A percentile compares a stretch with the other conserved stretches of the same genome.
These are phyloP conservation scores for Merodon equestris DNA, from an alignment of 2,888 invertebrate genomes.

Conservation along the genomic window DNA sequence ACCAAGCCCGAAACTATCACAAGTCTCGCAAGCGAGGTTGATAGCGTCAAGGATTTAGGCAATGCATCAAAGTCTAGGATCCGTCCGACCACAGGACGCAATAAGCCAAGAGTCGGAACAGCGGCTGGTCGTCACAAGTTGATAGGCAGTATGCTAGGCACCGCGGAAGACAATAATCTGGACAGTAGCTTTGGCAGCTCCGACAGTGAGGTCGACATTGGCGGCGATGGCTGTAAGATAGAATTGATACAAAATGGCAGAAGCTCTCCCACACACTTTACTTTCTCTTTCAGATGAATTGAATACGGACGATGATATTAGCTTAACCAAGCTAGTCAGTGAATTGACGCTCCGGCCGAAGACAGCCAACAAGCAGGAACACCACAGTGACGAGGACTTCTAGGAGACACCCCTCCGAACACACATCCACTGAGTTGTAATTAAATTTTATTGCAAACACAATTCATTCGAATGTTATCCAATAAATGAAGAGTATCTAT, in stretches of 20 bases:
- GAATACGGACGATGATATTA: slow-evolving; percentile 77
- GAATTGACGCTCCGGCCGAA: slow-evolving; percentile 75
- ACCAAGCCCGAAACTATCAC: slow-evolving; percentile 19
- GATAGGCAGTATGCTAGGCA: slow-evolving; percentile 68
- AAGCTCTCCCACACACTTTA: neutral
- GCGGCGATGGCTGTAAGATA: slow-evolving; percentile 48
- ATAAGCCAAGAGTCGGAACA: slow-evolving; percentile 69
- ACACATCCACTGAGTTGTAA: slow-evolving; percentile 29
- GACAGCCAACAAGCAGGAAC: slow-evolving; percentile 76
- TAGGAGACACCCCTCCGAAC: slow-evolving; percentile 58
- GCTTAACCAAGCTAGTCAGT: slow-evolving; percentile 77
- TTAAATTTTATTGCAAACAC: slow-evolving; percentile 51
- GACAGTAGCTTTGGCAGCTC: slow-evolving; percentile 78
- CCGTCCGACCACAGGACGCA: slow-evolving; percentile 78
- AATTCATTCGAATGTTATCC: slow-evolving; percentile 34
- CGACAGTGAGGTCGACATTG: slow-evolving; percentile 77
- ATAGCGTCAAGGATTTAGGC: slow-evolving; percentile 45
- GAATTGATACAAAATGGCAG: neutral
- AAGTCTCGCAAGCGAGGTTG: neutral
- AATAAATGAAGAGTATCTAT: slow-evolving; percentile 40
- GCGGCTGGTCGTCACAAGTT: slow-evolving; percentile 65
- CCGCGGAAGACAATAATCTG: slow-evolving; percentile 72
- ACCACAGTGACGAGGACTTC: slow-evolving; percentile 77
- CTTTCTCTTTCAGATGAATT: slow-evolving; percentile 73
- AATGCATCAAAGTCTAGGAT: slow-evolving; percentile 72